Evolutionary conservation across 2,113 vertebrate genomes (phyloP).

Genomic region (Phalacrocorax aristotelis): DNA sequence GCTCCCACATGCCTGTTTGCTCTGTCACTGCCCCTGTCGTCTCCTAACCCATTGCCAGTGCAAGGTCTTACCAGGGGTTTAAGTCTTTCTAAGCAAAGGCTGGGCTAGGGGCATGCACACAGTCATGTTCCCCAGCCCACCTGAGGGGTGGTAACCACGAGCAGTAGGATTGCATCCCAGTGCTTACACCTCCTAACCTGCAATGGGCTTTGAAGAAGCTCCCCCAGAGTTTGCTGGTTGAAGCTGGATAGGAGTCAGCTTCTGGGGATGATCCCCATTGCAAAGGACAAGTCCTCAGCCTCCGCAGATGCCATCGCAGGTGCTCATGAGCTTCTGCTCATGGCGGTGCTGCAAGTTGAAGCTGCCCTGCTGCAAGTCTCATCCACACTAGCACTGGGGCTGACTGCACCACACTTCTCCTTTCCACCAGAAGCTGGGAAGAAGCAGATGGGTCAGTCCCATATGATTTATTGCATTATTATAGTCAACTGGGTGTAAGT

Average conservation of each 20-base stretch:
- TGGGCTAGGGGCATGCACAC: neutral
- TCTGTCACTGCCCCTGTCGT: fast-evolving
- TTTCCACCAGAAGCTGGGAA: neutral
- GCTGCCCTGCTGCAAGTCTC: neutral
- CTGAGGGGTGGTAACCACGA: neutral
- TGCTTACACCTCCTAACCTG: neutral
- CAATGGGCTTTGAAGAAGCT: neutral
- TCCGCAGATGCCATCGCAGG: neutral
- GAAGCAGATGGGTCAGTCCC: neutral
- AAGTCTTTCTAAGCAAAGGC: neutral
- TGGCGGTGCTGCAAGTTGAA: neutral
- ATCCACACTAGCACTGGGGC: fast-evolving
- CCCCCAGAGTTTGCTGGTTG: neutral
- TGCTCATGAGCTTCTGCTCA: neutral
- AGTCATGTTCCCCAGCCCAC: neutral
- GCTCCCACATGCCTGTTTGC: fast-evolving
- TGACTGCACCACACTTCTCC: neutral
- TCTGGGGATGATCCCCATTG: neutral
- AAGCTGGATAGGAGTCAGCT: neutral
- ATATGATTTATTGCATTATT: neutral
- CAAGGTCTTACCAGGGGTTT: neutral
- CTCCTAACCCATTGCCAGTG: neutral
- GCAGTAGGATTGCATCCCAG: fast-evolving
- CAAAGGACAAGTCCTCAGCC: neutral
- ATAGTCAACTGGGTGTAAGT: neutral